Percentiles rank a stretch among this genome's conserved stretches.
These are phyloP conservation scores for Tenualosa ilisha DNA, from an alignment of 2,797 vertebrate species.

Conservation along the genomic window DNA sequence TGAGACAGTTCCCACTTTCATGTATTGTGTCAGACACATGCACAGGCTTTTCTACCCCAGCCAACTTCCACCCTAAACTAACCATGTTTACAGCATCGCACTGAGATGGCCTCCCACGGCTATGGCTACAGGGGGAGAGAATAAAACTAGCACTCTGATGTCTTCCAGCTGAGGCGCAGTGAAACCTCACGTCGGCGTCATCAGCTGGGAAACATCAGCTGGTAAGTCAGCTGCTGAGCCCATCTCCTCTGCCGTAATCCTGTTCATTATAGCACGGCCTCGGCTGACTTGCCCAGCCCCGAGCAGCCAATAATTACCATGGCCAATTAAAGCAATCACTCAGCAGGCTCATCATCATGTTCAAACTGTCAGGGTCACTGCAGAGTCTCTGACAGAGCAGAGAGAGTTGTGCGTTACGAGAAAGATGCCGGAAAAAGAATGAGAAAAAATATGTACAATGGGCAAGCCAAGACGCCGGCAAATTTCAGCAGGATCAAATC, in stretches of 20 bases:
- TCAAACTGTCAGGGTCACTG: conserved; percentile 19
- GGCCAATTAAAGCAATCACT: conserved; percentile 26
- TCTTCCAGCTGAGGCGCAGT: conserved; percentile 23
- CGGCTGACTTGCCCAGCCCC: not conserved
- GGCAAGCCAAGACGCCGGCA: conserved; percentile 16
- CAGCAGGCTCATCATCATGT: not conserved
- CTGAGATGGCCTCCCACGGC: not conserved
- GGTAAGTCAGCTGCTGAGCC: conserved; percentile 29
- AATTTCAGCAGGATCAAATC: conserved; percentile 19
- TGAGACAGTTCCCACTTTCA: not conserved
- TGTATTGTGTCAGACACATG: conserved; percentile 9
- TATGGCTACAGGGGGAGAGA: not conserved
- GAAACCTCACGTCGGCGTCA: not conserved
- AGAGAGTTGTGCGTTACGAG: not conserved
- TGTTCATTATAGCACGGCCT: conserved; percentile 24
- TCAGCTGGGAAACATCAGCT: conserved; percentile 19
- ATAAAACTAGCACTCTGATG: not conserved
- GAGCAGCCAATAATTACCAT: conserved; percentile 28
- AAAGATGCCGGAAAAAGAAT: not conserved
- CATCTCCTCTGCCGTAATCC: conserved; percentile 22
- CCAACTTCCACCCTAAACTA: not conserved
- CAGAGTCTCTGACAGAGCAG: not conserved
- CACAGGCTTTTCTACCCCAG: not conserved
- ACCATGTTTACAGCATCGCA: not conserved
- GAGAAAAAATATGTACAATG: not conserved